These are phyloP conservation scores for Amaurobius ferox DNA, from an alignment of 2,888 invertebrate species.

Conservation along the genomic window DNA sequence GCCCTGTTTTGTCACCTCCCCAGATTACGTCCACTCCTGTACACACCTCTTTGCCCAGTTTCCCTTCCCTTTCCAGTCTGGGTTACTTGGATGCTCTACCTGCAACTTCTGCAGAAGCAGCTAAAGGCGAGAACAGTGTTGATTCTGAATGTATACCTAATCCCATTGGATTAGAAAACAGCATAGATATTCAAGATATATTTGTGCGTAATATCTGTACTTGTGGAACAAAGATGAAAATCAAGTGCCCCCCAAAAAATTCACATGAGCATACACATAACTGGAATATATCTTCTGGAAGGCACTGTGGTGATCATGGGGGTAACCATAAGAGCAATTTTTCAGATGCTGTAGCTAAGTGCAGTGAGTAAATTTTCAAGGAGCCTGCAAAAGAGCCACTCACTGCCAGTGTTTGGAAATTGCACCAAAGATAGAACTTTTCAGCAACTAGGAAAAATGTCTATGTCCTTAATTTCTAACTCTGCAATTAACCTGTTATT, in stretches of 20 bases:
- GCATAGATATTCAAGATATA: conserved; percentile 61
- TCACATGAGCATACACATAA: conserved; percentile 50
- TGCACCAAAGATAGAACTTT: no score
- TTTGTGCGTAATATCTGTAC: conserved; percentile 4
- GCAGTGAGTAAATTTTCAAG: conserved; percentile 35
- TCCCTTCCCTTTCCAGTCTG: conserved; percentile 39
- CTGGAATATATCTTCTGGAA: conserved; percentile 23
- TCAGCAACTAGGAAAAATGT: no score
- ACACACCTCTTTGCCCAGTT: conserved; percentile 25
- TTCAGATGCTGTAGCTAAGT: conserved; percentile 52
- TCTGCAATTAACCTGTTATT: no score
- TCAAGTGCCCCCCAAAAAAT: conserved; percentile 23
- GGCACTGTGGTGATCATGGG: conserved; percentile 21
- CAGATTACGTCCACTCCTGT: conserved; percentile 50
- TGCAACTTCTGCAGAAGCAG: conserved; percentile 21
- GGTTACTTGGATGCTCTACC: conserved; percentile 27
- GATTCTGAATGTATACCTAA: conserved; percentile 31
- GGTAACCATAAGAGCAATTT: conserved; percentile 34
- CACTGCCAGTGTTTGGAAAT: conserved; percentile 42
- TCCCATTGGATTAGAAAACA: conserved; percentile 51
- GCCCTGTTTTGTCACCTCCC: conserved; percentile 59
- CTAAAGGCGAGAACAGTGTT: conserved; percentile 60
- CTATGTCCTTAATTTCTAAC: no score
- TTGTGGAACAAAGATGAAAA: conserved; percentile 48
- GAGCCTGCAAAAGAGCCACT: conserved; percentile 62